Percentiles rank a stretch among this genome's conserved stretches.
Conservation (phyloP, 2,113 vertebrate species). For the Sebastes fasciatus region DNA sequence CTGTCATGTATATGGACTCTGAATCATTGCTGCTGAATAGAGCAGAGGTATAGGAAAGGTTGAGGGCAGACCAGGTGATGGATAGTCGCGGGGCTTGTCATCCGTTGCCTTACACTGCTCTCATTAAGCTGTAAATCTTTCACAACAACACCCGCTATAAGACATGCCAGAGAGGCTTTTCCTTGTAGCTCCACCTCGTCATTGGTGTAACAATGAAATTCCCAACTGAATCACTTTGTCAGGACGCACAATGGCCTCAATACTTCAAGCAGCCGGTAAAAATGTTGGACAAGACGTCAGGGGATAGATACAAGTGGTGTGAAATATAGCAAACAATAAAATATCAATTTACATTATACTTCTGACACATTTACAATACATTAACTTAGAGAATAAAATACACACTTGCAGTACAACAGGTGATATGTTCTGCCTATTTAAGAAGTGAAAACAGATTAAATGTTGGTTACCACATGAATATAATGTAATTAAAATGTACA, state of each 20-base stretch:
- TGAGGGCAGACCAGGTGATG: conserved; percentile 77
- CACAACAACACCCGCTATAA: conserved; percentile 56
- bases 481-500: neutral
- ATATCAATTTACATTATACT: conserved; percentile 1
- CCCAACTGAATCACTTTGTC: conserved; percentile 64
- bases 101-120: conserved; percentile 56
- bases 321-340: conserved; percentile 20
- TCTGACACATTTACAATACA: neutral
- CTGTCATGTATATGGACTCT: conserved; percentile 66
- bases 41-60: conserved; percentile 46
- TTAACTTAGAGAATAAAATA: neutral
- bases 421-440: neutral
- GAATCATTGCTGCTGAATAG: conserved; percentile 57
- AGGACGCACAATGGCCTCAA: conserved; percentile 60
- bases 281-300: conserved; percentile 73
- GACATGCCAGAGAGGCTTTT: conserved; percentile 76
- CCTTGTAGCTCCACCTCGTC: conserved; percentile 68
- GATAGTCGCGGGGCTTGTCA: conserved; percentile 74
- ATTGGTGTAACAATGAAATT: conserved; percentile 68
- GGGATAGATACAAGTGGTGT: conserved; percentile 10
- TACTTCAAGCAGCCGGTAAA: conserved; percentile 66
- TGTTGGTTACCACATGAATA: neutral
- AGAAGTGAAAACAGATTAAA: neutral
- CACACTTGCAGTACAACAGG: neutral
- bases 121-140: conserved; percentile 89